Evolutionary conservation across 64 coral and sea anemone species (phyloP).

Genomic region (Montipora foliosa): DNA sequence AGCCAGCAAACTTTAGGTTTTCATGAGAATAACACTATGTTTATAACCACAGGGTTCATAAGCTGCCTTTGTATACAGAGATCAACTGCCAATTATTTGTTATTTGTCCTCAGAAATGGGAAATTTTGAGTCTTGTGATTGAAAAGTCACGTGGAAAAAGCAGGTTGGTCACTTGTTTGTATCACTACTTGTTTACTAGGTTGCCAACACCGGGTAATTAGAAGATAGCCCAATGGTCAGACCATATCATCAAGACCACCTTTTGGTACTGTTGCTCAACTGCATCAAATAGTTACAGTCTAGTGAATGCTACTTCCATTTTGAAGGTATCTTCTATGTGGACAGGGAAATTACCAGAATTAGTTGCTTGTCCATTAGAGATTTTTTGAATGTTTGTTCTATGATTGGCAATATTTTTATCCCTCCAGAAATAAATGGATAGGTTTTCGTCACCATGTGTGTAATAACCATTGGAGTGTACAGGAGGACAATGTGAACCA

Average conservation of each 20-base stretch:
- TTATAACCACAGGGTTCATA: too few species aligned
- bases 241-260: conserved; percentile 53
- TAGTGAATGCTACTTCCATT: neutral
- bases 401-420: neutral
- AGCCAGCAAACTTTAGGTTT: too few species aligned
- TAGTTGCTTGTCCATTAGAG: neutral
- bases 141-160: too few species aligned
- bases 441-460: conserved; percentile 53
- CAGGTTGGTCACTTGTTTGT: too few species aligned
- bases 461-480: conserved; percentile 45
- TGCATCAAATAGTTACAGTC: neutral
- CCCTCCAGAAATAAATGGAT: conserved; percentile 7
- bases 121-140: too few species aligned
- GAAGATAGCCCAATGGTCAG: conserved; percentile 32
- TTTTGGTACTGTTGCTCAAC: conserved; percentile 51
- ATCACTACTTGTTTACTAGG: neutral
- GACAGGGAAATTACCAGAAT: neutral
- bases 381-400: neutral
- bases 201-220: conserved; percentile 24
- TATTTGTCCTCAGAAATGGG: too few species aligned
- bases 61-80: too few species aligned
- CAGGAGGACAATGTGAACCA: conserved; percentile 33
- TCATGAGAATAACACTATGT: too few species aligned
- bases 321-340: neutral
- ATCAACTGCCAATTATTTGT: too few species aligned